Evolutionary conservation across 30 jellyfish, hydroid and myxozoan genomes (phyloP), one percentile per base, ranked within the genome.

Genomic region (Chironex yamaguchii): DNA sequence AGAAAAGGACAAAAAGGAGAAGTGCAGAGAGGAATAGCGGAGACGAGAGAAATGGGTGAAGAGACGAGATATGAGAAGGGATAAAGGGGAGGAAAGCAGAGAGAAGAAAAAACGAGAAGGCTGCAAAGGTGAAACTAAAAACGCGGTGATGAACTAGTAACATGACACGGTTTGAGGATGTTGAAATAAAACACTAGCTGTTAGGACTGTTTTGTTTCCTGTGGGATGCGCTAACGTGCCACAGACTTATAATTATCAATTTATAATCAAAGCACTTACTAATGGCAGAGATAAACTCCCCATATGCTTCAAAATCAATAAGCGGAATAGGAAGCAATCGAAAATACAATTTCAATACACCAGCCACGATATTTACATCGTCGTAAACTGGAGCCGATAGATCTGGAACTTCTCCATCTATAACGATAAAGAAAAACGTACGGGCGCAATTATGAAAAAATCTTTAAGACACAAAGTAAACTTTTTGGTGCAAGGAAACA

Each of bases 391-490:
- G 35, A 2, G 52, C 78, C 53, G 67, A 52, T 49, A 94, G 52
- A 79, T 79, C 93, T n/a, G 99, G 99, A 2, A 94, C 92, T 20
- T 67, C 85, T 14, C 99, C 99, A 62, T 94, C 99, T 94, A 84
- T 25, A 81, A 66, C n/a, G n/a, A n/a, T n/a, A n/a, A n/a, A n/a
- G n/a, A n/a, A n/a, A n/a, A n/a, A n/a, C n/a, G n/a, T n/a, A n/a
- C n/a, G n/a, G n/a, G n/a, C n/a, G n/a, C n/a, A n/a, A n/a, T n/a
- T n/a, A n/a, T n/a, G n/a, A n/a, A n/a, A n/a, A n/a, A n/a, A n/a
- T n/a, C n/a, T n/a, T n/a, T n/a, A n/a, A n/a, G n/a, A n/a, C n/a
- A n/a, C n/a, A n/a, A n/a, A n/a, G n/a, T n/a, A n/a, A n/a, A n/a
- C n/a, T n/a, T n/a, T n/a, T n/a, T n/a, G n/a, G n/a, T n/a, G n/a